A percentile compares a stretch with the other conserved stretches of the same genome.
phyloP scores from a whole-genome alignment of 35 echinoderm and acorn worm genomes.

The Diadema setosum region DNA sequence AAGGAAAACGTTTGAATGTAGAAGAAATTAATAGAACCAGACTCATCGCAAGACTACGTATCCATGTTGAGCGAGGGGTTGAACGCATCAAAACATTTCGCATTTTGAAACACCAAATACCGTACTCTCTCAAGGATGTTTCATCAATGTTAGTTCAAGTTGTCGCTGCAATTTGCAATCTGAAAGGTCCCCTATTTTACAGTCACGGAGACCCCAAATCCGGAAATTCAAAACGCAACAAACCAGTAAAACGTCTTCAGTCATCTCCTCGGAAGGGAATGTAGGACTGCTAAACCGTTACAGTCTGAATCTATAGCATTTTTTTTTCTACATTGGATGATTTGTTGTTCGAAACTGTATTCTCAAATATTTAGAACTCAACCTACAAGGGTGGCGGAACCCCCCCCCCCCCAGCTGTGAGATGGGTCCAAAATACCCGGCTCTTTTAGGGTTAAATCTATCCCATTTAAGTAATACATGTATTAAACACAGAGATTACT shows the following conservation, averaged over 20 bases:
- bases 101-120: slow-evolving; percentile 13
- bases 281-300: background rate
- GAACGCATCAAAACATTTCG: background rate
- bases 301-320: too few relatives aligned
- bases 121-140: background rate
- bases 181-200: background rate
- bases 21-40: slow-evolving; percentile 20
- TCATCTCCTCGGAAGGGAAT: background rate
- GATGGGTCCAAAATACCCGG: too few relatives aligned
- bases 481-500: too few relatives aligned
- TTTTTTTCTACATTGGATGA: too few relatives aligned
- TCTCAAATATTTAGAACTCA: too few relatives aligned
- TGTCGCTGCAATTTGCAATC: slow-evolving; percentile 2
- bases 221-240: background rate
- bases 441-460: too few relatives aligned
- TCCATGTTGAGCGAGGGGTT: slow-evolving; percentile 20
- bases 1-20: slow-evolving; percentile 36
- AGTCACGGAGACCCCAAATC: background rate
- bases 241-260: background rate
- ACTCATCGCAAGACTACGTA: slow-evolving; percentile 10
- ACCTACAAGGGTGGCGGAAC: too few relatives aligned
- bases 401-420: too few relatives aligned
- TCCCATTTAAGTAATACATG: too few relatives aligned
- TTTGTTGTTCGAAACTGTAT: too few relatives aligned
- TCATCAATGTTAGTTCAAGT: background rate